Percentiles rank a stretch among this genome's conserved stretches.
These are phyloP conservation scores for Calameuta idolon DNA, from an alignment of 2,888 invertebrate species.

Conservation along the genomic window DNA sequence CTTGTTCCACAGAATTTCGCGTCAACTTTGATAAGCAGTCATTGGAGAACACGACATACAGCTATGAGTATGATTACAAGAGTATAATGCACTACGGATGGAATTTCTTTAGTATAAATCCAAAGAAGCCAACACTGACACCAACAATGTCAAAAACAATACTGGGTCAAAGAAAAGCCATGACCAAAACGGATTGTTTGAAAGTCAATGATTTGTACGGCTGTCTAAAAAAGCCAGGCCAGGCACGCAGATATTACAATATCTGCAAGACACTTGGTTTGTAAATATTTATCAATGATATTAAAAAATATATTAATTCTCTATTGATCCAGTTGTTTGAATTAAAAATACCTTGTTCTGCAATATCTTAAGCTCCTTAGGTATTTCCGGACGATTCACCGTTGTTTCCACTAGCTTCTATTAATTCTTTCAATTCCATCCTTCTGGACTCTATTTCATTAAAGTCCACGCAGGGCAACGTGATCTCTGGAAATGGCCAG, in stretches of 20 bases:
- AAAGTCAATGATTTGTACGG: conserved; percentile 78
- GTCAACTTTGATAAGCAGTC: conserved; percentile 77
- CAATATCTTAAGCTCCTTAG: background rate
- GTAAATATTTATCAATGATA: conserved; percentile 38
- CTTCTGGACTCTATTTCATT: conserved; percentile 10
- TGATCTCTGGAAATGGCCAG: conserved; percentile 34
- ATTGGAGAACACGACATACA: conserved; percentile 74
- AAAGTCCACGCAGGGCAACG: conserved; percentile 20
- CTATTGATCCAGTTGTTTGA: background rate
- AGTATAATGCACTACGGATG: conserved; percentile 85
- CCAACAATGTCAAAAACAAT: conserved; percentile 70
- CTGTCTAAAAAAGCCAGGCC: conserved; percentile 69
- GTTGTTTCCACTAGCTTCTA: background rate
- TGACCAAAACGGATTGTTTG: conserved; percentile 76
- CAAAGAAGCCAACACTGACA: conserved; percentile 74
- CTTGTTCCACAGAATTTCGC: conserved; percentile 69
- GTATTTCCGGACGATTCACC: background rate
- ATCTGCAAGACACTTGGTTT: conserved; percentile 71
- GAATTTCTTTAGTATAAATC: conserved; percentile 74
- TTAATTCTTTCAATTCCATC: conserved; percentile 10
- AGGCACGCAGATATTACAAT: conserved; percentile 70
- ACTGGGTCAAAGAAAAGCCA: conserved; percentile 74
- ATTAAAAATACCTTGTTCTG: background rate
- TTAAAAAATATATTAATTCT: background rate
- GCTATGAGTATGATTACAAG: conserved; percentile 81